Base-by-base conservation (phyloP, 2,888 invertebrate species). In the Onchidella celtica region DNA sequence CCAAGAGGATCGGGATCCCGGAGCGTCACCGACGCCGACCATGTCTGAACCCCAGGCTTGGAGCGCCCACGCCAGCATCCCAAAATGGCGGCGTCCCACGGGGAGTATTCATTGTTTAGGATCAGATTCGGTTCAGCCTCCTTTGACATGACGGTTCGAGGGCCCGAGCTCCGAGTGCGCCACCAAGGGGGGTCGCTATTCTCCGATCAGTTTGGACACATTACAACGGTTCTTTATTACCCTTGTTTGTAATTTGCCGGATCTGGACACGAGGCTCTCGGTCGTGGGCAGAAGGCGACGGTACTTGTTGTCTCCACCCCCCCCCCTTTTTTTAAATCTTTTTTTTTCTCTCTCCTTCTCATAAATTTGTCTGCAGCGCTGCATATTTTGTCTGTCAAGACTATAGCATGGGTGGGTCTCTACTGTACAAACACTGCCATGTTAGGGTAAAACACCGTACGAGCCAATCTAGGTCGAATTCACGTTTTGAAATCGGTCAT, bases 1-100 rank as follows among this genome's bases (percentile, higher is more conserved):
- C 57, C 83, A 87, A 32, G 85, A 83, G 1, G 73, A 79, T 9
- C 77, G 86, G 34, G 68, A 78, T 27, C 82, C 81, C 27, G 84
- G 83, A 24, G 73, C 79, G 0, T 55, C 82, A 2, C n/a, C 24
- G 59, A 59, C 24, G 59, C 24, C 59, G 21, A n/a, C 24, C 59
- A 9, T n/a, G 17, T 59, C 59, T 59, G 59, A n/a, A 14, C 21
- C n/a, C 59, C 24, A 14, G 9, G 3, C 9, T 24, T 59, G 14
- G 59, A 24, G 24, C 59, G 17, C 59, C 59, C 9, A 21, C 24
- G 17, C n/a, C 21, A 24, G 17, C 59, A 4, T 24, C 59, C 59
- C 59, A 24, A 59, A 59, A 59, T 24, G 24, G 59, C 59, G 59
- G 24, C 59, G 59, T 59, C 24, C 59, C 59, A 59, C 3, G 47